Evolutionary conservation across 2,797 vertebrate genomes (phyloP).

Genomic region (Gymnothorax reevesii): DNA sequence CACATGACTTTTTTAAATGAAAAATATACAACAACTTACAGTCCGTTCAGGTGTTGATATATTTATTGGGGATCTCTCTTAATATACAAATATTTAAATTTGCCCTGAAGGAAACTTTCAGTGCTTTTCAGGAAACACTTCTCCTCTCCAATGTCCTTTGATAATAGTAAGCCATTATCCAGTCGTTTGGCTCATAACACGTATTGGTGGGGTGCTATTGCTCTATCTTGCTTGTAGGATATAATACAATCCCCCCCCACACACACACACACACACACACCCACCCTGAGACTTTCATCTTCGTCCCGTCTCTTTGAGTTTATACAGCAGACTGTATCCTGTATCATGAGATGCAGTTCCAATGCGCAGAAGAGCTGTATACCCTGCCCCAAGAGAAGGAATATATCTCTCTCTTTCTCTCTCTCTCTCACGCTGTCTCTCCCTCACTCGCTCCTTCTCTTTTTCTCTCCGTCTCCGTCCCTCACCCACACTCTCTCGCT

Average conservation of each 20-base stretch:
- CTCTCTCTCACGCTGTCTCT: not conserved
- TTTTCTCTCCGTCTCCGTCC: no score
- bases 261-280: no score
- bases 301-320: constrained; percentile 12
- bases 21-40: constrained; percentile 19
- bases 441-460: not conserved
- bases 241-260: constrained; percentile 5
- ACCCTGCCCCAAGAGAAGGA: not conserved
- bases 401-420: no score
- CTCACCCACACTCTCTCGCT: not conserved
- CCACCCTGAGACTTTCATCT: not conserved
- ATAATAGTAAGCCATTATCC: not conserved
- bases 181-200: not conserved
- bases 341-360: constrained; percentile 2
- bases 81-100: not conserved
- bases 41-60: not conserved
- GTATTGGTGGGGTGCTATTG: not conserved
- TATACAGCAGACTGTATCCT: constrained; percentile 3
- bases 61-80: not conserved
- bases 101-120: not conserved
- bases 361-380: not conserved
- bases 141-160: not conserved
- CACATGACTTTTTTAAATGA: constrained; percentile 27
- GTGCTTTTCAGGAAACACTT: not conserved
- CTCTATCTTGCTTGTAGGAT: not conserved